A percentile compares a stretch with the other conserved stretches of the same genome.
phyloP scores from a whole-genome alignment of 2,797 vertebrate genomes.

The Acomys russatus region DNA sequence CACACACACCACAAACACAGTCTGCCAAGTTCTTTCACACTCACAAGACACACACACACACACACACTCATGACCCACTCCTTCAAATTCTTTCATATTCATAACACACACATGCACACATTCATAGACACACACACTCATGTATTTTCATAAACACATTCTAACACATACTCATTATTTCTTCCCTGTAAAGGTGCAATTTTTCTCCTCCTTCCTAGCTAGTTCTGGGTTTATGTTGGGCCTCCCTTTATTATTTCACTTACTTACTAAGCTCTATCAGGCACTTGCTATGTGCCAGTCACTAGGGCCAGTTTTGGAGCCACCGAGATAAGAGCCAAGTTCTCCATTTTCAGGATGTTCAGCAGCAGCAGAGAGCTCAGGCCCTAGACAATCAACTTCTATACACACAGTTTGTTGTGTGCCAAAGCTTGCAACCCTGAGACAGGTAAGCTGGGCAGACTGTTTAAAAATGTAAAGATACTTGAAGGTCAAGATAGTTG shows the following conservation, averaged over 20 bases:
- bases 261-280: neutral
- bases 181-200: neutral
- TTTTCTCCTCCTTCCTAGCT: neutral
- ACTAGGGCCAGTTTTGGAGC: neutral
- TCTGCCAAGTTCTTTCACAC: neutral
- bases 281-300: neutral
- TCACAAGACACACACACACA: neutral
- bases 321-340: neutral
- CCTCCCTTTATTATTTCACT: constrained; percentile 35
- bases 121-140: neutral
- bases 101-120: neutral
- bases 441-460: constrained; percentile 4
- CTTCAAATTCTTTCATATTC: neutral
- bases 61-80: neutral
- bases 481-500: neutral
- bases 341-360: neutral
- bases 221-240: neutral
- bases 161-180: neutral
- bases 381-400: neutral
- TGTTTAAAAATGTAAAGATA: constrained; percentile 14
- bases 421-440: neutral
- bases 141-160: neutral
- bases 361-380: neutral
- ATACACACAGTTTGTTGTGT: neutral
- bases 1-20: neutral